These are phyloP conservation scores for Mustela lutreola DNA, from an alignment of 2,113 vertebrate genomes.

Conservation along the genomic window DNA sequence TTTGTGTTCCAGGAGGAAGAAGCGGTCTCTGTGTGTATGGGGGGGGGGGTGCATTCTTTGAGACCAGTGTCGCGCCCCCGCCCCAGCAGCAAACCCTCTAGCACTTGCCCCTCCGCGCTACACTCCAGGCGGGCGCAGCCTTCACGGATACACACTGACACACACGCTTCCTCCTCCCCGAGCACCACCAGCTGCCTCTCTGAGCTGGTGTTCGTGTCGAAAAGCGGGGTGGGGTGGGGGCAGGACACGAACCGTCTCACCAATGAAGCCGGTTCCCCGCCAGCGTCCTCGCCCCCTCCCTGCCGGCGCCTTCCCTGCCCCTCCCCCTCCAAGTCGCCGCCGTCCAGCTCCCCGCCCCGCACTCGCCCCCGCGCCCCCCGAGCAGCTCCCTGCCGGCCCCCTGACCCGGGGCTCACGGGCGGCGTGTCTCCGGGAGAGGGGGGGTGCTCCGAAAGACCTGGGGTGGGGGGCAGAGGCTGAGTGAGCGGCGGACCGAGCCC, in stretches of 20 bases:
- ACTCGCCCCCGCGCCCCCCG: background rate
- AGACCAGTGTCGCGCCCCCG: background rate
- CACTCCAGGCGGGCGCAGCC: conserved; percentile 2
- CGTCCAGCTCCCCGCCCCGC: conserved; percentile 67
- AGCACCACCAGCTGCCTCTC: conserved; percentile 67
- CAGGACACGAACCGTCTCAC: conserved; percentile 54
- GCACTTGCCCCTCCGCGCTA: background rate
- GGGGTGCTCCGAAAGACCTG: background rate
- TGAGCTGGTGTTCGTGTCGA: conserved; percentile 19
- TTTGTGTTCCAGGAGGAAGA: background rate
- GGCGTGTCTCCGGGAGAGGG: background rate
- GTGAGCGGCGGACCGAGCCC: background rate
- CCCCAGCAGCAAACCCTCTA: background rate
- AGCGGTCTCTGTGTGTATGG: background rate
- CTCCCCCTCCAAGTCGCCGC: conserved; percentile 61
- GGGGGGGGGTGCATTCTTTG: background rate
- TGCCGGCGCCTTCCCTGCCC: conserved; percentile 56
- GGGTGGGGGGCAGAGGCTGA: background rate
- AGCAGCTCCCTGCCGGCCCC: background rate
- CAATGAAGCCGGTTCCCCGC: conserved; percentile 61
- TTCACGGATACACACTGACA: conserved; percentile 34
- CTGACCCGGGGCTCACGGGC: background rate
- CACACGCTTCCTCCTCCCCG: conserved; percentile 52
- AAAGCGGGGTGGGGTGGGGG: conserved; percentile 61
- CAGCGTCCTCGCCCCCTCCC: conserved; percentile 58